Conservation (phyloP, 2,797 vertebrate genomes). For the Galaxias olidus region DNA sequence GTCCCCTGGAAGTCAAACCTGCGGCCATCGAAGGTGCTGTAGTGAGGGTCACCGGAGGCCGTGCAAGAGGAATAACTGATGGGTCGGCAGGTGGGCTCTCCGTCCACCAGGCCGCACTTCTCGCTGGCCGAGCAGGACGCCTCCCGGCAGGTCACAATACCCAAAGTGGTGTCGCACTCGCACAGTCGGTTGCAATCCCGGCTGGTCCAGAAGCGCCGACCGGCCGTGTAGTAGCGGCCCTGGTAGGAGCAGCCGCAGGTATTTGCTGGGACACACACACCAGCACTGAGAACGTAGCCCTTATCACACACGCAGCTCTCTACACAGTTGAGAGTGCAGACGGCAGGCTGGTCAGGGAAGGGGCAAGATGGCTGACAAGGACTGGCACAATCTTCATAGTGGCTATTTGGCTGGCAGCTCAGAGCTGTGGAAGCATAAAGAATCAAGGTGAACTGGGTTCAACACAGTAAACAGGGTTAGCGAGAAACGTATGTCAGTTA, state of each 20-base stretch:
- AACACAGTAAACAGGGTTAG: too few species aligned
- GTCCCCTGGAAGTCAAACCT: conserved; percentile 82
- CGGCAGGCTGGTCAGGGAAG: conserved; percentile 5
- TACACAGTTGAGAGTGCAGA: conserved; percentile 50
- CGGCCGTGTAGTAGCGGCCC: conserved; percentile 51
- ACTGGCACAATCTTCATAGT: conserved; percentile 67
- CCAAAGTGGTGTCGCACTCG: conserved; percentile 61
- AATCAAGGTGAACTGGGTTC: not conserved
- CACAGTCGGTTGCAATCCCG: conserved; percentile 67
- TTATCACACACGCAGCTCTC: conserved; percentile 69
- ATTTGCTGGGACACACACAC: conserved; percentile 49
- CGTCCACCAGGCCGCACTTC: conserved; percentile 66
- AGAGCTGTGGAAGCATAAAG: conserved; percentile 41
- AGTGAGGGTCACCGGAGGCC: conserved; percentile 77
- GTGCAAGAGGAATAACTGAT: conserved; percentile 58
- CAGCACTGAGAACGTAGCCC: conserved; percentile 54
- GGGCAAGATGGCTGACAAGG: conserved; percentile 64
- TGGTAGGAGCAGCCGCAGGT: conserved; percentile 65
- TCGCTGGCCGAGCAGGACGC: conserved; percentile 64
- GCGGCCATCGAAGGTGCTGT: conserved; percentile 74
- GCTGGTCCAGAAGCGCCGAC: conserved; percentile 78
- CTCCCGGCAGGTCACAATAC: conserved; percentile 60
- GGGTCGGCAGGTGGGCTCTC: conserved; percentile 69
- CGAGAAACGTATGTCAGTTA: too few species aligned
- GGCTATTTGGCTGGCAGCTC: conserved; percentile 60